phyloP scores from a whole-genome alignment of 2,113 vertebrate species.

The Ailuropoda melanoleuca region DNA sequence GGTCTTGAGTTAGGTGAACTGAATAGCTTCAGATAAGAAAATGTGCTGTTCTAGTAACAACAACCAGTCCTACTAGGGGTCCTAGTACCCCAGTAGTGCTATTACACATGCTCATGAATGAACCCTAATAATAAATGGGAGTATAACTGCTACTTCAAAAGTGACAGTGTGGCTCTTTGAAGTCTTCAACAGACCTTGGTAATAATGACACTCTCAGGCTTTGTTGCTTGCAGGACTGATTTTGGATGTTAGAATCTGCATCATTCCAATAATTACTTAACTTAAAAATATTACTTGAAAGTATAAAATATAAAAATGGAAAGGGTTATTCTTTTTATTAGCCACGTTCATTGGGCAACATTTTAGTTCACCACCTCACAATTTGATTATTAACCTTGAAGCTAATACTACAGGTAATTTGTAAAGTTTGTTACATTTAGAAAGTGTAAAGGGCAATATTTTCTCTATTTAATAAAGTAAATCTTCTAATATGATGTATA shows the following conservation, averaged over 20 bases:
- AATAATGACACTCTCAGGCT: neutral
- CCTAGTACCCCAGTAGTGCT: no score
- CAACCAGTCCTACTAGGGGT: neutral
- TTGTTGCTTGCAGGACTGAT: neutral
- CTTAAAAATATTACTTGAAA: neutral
- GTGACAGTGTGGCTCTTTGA: neutral
- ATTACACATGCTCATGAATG: neutral
- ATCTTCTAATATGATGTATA: neutral
- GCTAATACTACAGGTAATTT: neutral
- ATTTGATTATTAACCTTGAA: neutral
- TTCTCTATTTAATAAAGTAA: neutral
- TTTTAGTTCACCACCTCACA: neutral
- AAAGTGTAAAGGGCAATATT: neutral
- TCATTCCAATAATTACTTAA: neutral
- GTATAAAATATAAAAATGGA: neutral
- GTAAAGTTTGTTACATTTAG: neutral
- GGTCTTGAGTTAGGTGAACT: neutral
- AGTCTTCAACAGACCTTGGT: neutral
- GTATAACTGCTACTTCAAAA: neutral
- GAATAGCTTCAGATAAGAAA: neutral
- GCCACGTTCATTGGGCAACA: neutral
- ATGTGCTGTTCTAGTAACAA: neutral
- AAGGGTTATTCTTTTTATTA: neutral
- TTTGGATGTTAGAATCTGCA: neutral
- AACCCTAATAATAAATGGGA: neutral